Conservation (phyloP, 1,140 invertebrate genomes). For the Pantala flavescens region DNA sequence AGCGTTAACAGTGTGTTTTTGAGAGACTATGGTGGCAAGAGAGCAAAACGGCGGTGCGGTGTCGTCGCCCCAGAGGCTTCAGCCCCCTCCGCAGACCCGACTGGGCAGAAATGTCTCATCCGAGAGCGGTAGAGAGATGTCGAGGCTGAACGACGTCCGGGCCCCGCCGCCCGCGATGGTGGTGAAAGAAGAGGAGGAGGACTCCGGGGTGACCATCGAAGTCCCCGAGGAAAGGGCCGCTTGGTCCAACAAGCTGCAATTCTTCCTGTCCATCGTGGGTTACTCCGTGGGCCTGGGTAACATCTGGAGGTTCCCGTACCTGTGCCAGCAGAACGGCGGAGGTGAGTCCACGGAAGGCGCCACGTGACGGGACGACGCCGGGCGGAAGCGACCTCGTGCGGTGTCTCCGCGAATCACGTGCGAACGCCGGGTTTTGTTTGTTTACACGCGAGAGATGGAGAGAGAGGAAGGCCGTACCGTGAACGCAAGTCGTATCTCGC, state of each 20-base stretch:
- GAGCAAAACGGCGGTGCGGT: background rate
- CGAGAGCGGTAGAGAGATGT: background rate
- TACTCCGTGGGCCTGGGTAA: conserved; percentile 86
- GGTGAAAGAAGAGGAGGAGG: background rate
- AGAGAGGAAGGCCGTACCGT: too few species aligned
- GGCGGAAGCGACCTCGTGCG: background rate
- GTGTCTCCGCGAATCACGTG: too few species aligned
- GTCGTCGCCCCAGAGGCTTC: background rate
- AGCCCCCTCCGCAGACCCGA: background rate
- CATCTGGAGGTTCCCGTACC: conserved; percentile 91
- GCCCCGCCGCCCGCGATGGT: background rate
- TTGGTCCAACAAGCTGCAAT: conserved; percentile 78
- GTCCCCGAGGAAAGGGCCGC: conserved; percentile 49
- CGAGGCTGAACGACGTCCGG: background rate
- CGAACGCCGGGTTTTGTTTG: conserved; percentile 18
- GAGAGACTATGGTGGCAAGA: background rate
- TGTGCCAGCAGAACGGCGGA: conserved; percentile 90
- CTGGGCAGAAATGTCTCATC: background rate
- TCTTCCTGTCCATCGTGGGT: conserved; percentile 81
- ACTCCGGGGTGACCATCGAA: conserved; percentile 18
- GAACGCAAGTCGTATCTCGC: too few species aligned
- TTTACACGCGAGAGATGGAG: conserved; percentile 17
- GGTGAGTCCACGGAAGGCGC: conserved; percentile 48
- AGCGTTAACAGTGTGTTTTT: too few species aligned
- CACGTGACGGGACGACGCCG: background rate